These are phyloP conservation scores for Fissipunctia ypsillon DNA, from an alignment of 2,888 invertebrate species.

Conservation along the genomic window DNA sequence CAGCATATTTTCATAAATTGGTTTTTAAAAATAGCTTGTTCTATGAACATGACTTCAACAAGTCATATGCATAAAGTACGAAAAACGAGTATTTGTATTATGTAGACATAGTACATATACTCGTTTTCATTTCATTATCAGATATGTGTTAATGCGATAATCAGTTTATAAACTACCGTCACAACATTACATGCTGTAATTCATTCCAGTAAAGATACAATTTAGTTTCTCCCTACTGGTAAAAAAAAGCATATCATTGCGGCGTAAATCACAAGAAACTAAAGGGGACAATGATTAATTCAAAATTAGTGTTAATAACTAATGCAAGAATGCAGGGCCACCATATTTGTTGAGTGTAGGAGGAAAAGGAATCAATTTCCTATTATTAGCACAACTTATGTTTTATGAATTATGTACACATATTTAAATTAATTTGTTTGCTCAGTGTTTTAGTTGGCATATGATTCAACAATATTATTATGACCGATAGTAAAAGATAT, in stretches of 20 bases:
- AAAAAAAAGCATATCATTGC: slow-evolving; percentile 11
- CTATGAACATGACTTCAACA: not conserved
- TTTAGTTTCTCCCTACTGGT: not conserved
- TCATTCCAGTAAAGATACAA: not conserved
- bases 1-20: not conserved
- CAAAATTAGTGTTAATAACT: slow-evolving; percentile 20
- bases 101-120: too few species aligned
- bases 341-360: slow-evolving; percentile 30
- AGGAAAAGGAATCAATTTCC: slow-evolving; percentile 59
- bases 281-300: slow-evolving; percentile 5
- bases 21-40: not conserved
- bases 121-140: slow-evolving; percentile 38
- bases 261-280: not conserved
- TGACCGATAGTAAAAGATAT: slow-evolving; percentile 46
- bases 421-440: slow-evolving; percentile 36
- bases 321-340: slow-evolving; percentile 44
- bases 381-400: slow-evolving; percentile 51
- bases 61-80: not conserved
- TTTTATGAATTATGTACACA: slow-evolving; percentile 39
- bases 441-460: not conserved
- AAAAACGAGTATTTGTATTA: too few species aligned
- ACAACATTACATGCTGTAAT: slow-evolving; percentile 17
- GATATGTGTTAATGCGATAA: slow-evolving; percentile 30
- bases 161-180: slow-evolving; percentile 18
- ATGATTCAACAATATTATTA: slow-evolving; percentile 42